Conservation (phyloP, 2,888 invertebrate genomes). For the Epinotia bilunana region DNA sequence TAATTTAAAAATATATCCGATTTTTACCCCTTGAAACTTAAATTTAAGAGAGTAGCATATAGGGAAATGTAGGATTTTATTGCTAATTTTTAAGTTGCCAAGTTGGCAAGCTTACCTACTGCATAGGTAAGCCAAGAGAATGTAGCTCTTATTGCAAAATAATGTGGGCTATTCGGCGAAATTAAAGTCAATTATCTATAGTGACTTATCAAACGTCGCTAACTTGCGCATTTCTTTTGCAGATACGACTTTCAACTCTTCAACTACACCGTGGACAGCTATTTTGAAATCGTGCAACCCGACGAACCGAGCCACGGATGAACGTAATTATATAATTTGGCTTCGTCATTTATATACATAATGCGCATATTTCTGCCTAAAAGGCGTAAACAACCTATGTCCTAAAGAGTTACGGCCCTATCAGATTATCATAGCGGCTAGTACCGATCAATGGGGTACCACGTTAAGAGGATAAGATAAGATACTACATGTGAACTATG, state of each 20-base stretch:
- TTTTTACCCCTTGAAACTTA: background rate
- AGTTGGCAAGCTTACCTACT: slow-evolving; percentile 4
- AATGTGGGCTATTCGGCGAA: background rate
- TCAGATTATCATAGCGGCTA: slow-evolving; percentile 48
- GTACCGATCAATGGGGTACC: slow-evolving; percentile 56
- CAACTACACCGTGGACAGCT: slow-evolving; percentile 91
- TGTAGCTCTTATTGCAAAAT: background rate
- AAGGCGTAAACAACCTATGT: slow-evolving; percentile 8
- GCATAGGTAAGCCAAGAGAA: background rate
- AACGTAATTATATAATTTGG: slow-evolving; percentile 49
- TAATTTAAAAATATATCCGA: too few relatives aligned
- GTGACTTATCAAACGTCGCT: slow-evolving; percentile 8
- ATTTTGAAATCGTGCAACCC: slow-evolving; percentile 84
- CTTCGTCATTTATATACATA: slow-evolving; percentile 39
- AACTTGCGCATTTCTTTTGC: slow-evolving; percentile 62
- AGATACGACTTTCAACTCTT: slow-evolving; percentile 95
- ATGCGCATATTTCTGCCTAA: slow-evolving; percentile 35
- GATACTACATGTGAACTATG: background rate
- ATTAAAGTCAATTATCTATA: too few relatives aligned
- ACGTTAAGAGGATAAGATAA: slow-evolving; percentile 9
- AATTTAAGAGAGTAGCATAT: background rate
- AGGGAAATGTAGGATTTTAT: background rate
- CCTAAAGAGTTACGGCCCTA: background rate
- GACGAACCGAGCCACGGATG: slow-evolving; percentile 68
- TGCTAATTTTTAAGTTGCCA: background rate